Evolutionary conservation across 1,140 invertebrate genomes (phyloP), one percentile per base, ranked within the genome.

Genomic region (Diachasma alloeum): DNA sequence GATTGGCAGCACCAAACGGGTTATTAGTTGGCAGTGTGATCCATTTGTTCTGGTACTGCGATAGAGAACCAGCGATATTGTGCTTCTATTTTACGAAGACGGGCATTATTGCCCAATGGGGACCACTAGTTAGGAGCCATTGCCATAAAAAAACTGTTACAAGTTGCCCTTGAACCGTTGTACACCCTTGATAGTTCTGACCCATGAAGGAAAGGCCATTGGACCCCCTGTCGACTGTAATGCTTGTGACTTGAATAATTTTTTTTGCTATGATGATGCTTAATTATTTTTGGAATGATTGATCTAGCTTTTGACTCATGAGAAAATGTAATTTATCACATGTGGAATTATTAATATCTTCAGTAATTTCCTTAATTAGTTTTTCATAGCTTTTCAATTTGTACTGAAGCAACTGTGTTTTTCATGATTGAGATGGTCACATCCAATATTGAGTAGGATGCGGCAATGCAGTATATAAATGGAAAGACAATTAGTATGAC

Each of bases 81-180:
- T 86, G 82, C 84, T 79, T 84, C 86, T 87, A 84, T 84, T 83
- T 86, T 85, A 84, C 79, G 79, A 85, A 87, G 86, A 83, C 87
- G 82, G 86, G 79, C 84, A 84, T 88, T 88, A 88, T 89, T 89
- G 84, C 81, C 87, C 87, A 87, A 86, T 81, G 80, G 87, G 87
- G 87, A 88, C 83, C 82, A 81, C 78, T 78, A 81, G 83, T 86
- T 87, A 86, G 82, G 68, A 19, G 59, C 59, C 24, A 63, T 31
- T 63, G 59, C 76, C 69, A 76, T 48, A 77, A 67, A 79, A n/a
- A 79, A 56, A 68, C n/a, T 71, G 48, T 10, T 71, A 63, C 68
- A 56, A 53, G 19, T 44, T 19, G 22, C 66, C 24, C 63, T 78
- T 76, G 48, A 48, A 46, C 13, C 42, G 31, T 73, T 70, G 74